Conservation (phyloP, 2,113 vertebrate genomes). For the Nestor notabilis region DNA sequence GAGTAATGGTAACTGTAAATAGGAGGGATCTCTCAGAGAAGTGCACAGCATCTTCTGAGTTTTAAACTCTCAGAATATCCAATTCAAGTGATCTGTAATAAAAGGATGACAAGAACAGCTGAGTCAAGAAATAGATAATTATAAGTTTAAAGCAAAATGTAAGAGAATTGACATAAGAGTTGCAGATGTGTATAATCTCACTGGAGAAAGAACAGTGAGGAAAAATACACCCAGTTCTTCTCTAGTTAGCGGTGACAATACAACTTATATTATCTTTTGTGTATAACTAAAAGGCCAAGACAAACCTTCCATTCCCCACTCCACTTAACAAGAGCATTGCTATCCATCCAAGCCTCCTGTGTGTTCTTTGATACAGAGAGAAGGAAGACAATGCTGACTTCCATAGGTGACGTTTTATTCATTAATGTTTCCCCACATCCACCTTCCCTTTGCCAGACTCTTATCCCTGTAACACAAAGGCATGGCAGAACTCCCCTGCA, state of each 20-base stretch:
- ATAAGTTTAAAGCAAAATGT: not conserved
- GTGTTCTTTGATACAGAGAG: not conserved
- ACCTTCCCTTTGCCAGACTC: not conserved
- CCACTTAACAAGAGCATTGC: not conserved
- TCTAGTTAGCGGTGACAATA: not conserved
- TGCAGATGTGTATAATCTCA: not conserved
- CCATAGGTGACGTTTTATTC: not conserved
- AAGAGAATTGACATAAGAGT: not conserved
- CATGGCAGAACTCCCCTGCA: not conserved
- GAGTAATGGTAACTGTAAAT: not conserved
- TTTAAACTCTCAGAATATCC: not conserved
- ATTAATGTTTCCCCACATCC: not conserved
- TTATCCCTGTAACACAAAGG: not conserved
- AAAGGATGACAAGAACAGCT: not conserved
- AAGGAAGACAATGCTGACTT: not conserved
- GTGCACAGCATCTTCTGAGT: not conserved
- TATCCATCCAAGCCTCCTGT: not conserved
- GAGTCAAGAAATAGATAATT: not conserved
- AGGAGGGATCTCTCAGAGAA: not conserved
- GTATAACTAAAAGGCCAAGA: not conserved
- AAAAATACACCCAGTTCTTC: accelerated
- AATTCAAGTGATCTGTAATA: not conserved
- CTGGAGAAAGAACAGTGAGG: not conserved
- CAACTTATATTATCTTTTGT: not conserved
- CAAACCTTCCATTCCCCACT: not conserved